phyloP scores from a whole-genome alignment of 2,113 vertebrate species.

The Crotalus helleri region DNA sequence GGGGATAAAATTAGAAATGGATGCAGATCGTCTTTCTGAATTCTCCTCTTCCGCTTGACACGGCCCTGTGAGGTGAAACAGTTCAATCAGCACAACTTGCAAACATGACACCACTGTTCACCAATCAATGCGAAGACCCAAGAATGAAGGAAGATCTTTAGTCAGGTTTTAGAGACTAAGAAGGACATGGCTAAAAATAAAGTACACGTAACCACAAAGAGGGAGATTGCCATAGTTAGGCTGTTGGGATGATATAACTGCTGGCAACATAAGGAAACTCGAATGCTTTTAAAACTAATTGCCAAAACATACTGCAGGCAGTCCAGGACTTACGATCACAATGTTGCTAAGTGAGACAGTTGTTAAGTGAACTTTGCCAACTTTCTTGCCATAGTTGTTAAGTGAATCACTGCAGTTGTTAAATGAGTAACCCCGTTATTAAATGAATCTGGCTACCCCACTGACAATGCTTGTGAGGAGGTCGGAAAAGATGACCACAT shows the following conservation, averaged over 20 bases:
- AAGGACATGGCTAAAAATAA: background rate
- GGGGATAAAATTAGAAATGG: conserved; percentile 52
- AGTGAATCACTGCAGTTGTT: background rate
- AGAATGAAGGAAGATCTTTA: background rate
- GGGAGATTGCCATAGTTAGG: background rate
- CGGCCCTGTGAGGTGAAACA: background rate
- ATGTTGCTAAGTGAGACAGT: background rate
- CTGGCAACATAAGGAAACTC: background rate
- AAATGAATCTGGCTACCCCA: no score
- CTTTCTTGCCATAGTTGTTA: background rate
- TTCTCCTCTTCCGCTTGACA: background rate
- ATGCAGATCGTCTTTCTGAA: conserved; percentile 5
- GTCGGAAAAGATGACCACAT: background rate
- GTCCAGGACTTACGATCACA: background rate
- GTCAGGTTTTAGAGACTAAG: background rate
- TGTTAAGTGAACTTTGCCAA: background rate
- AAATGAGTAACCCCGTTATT: no score
- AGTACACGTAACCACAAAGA: background rate
- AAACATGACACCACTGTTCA: background rate
- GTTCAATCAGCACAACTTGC: conserved; percentile 9
- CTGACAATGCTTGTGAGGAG: background rate
- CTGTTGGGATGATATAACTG: background rate
- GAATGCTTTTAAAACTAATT: background rate
- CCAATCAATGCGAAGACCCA: background rate
- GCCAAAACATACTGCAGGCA: background rate